Evolutionary conservation across 2,888 invertebrate genomes (phyloP), one percentile per base, ranked within the genome.

Genomic region (Drosophila hawaiiensis): DNA sequence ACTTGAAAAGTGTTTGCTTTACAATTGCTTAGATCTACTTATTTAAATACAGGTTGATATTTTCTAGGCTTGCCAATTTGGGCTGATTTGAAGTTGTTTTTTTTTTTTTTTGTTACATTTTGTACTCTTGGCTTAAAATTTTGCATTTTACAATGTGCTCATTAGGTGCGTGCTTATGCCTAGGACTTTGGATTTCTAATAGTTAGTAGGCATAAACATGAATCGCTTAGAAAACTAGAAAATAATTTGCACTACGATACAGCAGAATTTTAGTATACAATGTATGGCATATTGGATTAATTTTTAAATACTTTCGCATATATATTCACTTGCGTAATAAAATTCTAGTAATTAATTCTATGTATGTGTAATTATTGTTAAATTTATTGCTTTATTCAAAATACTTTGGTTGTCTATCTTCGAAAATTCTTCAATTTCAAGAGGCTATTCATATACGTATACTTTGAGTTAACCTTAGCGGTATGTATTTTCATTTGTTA

Each of bases 71-170:
- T 70, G 72, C 77, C 88, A 82, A 88, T 83, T 56, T 72, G 70
- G 84, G 64, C 25, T 60, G 16, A 14, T 29, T 43, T 16, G 0
- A 16, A 28, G 16, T 47, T 14, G 10, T 4, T 31, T 43, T 52
- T 28, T 22, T 10, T 31, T 33, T 52, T 29, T 60, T 50, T 67
- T 65, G 63, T 53, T 66, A 82, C 73, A 83, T 75, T 92, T 92
- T 92, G 92, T 92, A 92, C 92, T 92, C 76, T 88, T 86, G 92
- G 92, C 84, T 90, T 90, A 86, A 87, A 90, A 78, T 68, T 80
- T 90, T 91, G 84, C 92, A 92, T 92, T 92, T 92, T 92, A 92
- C 92, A 92, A 89, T 77, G 92, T 92, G 92, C 91, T 92, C 91
- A 75, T 86, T 80, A 74, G 62, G 76, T 78, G 72, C 73, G 69